A percentile compares a stretch with the other conserved stretches of the same genome.
Conservation (phyloP, 2,888 invertebrate species). For the Hypolimnas misippus region DNA sequence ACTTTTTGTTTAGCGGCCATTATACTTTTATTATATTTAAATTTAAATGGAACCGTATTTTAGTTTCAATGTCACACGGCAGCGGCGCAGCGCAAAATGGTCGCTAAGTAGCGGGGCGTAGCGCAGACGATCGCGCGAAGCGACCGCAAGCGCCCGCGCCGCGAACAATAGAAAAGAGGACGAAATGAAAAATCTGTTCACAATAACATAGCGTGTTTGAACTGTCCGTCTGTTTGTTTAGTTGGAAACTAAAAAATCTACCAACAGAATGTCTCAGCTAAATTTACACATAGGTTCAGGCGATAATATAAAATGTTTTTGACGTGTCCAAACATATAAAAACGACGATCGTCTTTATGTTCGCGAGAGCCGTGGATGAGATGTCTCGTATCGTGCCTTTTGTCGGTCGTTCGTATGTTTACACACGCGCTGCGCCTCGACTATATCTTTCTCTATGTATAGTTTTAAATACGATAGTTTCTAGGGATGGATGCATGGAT, state of each 20-base stretch:
- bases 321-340: conserved; percentile 49
- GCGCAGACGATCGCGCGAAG: conserved; percentile 8
- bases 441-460: too few species aligned
- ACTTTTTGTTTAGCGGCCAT: conserved; percentile 37
- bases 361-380: conserved; percentile 34
- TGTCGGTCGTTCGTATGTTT: conserved; percentile 28
- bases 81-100: conserved; percentile 3
- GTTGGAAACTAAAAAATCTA: conserved; percentile 65
- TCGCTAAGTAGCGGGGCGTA: conserved; percentile 7
- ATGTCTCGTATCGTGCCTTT: conserved; percentile 32
- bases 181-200: conserved; percentile 57
- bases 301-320: conserved; percentile 48
- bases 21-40: conserved; percentile 40
- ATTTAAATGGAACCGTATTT: conserved; percentile 37
- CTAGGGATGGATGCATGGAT: too few species aligned
- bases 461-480: too few species aligned
- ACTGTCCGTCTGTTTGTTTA: conserved; percentile 64
- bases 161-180: conserved; percentile 50
- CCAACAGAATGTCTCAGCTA: conserved; percentile 57
- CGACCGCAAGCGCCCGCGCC: conserved; percentile 23
- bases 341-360: conserved; percentile 38
- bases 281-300: conserved; percentile 49
- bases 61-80: conserved; percentile 34
- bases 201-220: conserved; percentile 59
- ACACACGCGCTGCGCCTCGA: too few species aligned